Conservation (phyloP, 1,140 invertebrate genomes). For the Calliphora vicina region DNA sequence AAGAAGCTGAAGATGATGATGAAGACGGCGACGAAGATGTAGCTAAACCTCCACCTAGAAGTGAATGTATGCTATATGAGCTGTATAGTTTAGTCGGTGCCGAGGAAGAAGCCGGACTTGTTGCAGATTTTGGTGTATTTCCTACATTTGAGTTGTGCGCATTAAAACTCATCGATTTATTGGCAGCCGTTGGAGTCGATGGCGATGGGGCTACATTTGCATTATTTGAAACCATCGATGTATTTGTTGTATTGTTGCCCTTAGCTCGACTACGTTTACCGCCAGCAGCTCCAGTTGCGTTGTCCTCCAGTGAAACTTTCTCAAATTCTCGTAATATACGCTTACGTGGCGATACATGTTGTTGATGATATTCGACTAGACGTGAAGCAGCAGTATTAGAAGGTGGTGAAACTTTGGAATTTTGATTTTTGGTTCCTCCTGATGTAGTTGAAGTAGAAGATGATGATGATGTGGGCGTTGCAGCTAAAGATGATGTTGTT, state of each 20-base stretch:
- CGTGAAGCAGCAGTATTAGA: slow-evolving; percentile 45
- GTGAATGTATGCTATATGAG: slow-evolving; percentile 80
- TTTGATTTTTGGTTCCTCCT: background rate
- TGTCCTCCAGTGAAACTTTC: slow-evolving; percentile 75
- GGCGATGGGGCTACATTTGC: slow-evolving; percentile 39
- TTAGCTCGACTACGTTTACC: slow-evolving; percentile 66
- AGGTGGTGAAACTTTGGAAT: slow-evolving; percentile 36
- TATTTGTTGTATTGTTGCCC: slow-evolving; percentile 16
- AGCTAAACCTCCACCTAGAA: slow-evolving; percentile 69
- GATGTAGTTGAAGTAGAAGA: too few species aligned
- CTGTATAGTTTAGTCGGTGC: slow-evolving; percentile 63
- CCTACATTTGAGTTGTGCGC: slow-evolving; percentile 39
- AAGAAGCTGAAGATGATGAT: slow-evolving; percentile 26
- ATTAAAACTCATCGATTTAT: slow-evolving; percentile 10
- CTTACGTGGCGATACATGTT: slow-evolving; percentile 75
- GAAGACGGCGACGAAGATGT: slow-evolving; percentile 41
- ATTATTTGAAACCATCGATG: background rate
- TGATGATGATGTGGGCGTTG: background rate
- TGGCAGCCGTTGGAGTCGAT: slow-evolving; percentile 7
- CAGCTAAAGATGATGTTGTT: background rate
- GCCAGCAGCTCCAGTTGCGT: slow-evolving; percentile 48
- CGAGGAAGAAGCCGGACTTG: slow-evolving; percentile 31
- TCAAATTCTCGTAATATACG: slow-evolving; percentile 77
- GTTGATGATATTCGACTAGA: slow-evolving; percentile 64
- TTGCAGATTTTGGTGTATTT: slow-evolving; percentile 45